A percentile compares a stretch with the other conserved stretches of the same genome.
phyloP scores from a whole-genome alignment of 2,797 vertebrate species.

The Propithecus perrieri region DNA sequence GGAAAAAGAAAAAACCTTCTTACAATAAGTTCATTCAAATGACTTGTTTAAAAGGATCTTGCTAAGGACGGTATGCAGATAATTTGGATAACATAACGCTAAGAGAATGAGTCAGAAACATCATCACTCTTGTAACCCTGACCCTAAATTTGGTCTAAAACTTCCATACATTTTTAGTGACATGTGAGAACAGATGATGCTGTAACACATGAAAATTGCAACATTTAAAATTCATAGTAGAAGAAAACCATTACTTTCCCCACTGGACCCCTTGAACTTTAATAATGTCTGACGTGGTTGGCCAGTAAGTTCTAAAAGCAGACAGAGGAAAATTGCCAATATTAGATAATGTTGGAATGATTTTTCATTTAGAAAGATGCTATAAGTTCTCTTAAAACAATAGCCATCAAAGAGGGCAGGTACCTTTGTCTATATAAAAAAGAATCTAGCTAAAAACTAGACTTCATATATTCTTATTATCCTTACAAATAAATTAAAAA shows the following conservation, averaged over 20 bases:
- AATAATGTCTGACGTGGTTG: constrained; percentile 87
- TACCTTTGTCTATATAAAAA: constrained; percentile 53
- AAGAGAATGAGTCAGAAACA: constrained; percentile 71
- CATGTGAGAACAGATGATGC: constrained; percentile 84
- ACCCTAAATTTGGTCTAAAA: constrained; percentile 82
- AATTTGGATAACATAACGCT: not conserved
- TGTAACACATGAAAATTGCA: constrained; percentile 84
- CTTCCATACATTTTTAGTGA: constrained; percentile 82
- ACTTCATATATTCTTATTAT: not conserved
- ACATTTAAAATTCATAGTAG: constrained; percentile 88
- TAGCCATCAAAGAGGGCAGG: not conserved
- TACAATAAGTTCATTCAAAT: constrained; percentile 44
- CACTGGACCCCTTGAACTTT: constrained; percentile 85
- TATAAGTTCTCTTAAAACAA: constrained; percentile 83
- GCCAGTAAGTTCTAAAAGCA: constrained; percentile 85
- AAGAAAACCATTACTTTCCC: constrained; percentile 85
- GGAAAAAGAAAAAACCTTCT: not conserved
- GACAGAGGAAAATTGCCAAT: constrained; percentile 84
- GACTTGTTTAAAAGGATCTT: not conserved
- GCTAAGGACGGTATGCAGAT: constrained; percentile 21
- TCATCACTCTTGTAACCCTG: constrained; percentile 82
- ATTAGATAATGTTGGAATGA: constrained; percentile 83
- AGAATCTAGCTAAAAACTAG: constrained; percentile 62
- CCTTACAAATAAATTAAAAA: constrained; percentile 21
- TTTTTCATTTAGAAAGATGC: constrained; percentile 86